Percentiles rank a stretch among this genome's conserved stretches.
Conservation (phyloP, 37 sponge, comb jelly and placozoan species). For the Axinella damicornis region DNA sequence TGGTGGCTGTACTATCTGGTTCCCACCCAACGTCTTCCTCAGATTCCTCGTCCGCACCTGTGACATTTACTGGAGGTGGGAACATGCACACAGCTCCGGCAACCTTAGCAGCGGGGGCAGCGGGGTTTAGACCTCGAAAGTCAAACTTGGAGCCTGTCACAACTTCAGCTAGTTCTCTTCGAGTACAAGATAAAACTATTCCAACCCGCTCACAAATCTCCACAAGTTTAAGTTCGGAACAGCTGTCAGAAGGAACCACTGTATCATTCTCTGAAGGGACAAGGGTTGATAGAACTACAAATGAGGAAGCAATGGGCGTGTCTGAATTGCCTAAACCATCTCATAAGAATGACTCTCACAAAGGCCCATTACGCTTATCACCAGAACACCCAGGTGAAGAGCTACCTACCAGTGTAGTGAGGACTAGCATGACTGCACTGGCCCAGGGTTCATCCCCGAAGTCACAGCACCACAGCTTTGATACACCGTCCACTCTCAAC, state of each 20-base stretch:
- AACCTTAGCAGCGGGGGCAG: not conserved
- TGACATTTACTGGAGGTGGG: not conserved
- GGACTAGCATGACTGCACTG: not conserved
- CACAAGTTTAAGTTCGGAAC: no score
- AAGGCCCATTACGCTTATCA: not conserved
- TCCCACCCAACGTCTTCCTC: not conserved
- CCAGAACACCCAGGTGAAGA: not conserved
- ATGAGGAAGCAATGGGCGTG: no score
- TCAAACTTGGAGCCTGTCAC: no score
- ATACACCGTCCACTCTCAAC: not conserved
- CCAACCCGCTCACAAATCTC: no score
- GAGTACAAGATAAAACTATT: no score
- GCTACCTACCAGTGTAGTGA: slow-evolving; percentile 24
- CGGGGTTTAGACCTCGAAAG: not conserved
- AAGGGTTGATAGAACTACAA: no score
- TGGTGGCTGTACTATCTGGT: slow-evolving; percentile 54
- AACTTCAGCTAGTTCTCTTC: no score
- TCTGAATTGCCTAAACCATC: no score
- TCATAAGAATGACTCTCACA: not conserved
- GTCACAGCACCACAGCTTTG: not conserved
- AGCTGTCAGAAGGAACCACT: no score
- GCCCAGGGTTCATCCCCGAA: not conserved
- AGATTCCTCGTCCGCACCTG: no score
- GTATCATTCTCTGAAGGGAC: no score
- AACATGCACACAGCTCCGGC: not conserved